Evolutionary conservation across 2,113 vertebrate species (phyloP).

Genomic region (Lucifuga dentata): DNA sequence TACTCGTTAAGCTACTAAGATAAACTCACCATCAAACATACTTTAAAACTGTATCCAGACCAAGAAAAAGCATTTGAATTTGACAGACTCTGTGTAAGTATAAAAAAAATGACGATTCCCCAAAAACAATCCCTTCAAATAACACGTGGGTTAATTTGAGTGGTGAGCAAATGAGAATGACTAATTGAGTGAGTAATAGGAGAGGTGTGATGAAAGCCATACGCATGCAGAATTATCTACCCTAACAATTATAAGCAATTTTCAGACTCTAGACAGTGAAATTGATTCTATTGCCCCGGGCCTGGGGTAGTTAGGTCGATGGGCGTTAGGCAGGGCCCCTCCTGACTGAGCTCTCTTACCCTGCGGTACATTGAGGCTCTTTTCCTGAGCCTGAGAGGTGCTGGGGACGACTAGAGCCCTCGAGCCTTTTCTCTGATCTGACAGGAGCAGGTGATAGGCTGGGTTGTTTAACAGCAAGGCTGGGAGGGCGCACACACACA

Average conservation of each 20-base stretch:
- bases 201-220: conserved; percentile 28
- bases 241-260: neutral
- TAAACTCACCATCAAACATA: no score
- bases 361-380: conserved; percentile 85
- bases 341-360: conserved; percentile 80
- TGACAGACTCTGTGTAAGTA: neutral
- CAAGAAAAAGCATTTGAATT: neutral
- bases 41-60: no score
- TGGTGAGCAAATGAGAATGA: conserved; percentile 38
- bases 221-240: conserved; percentile 50
- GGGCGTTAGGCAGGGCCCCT: neutral
- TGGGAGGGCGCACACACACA: conserved; percentile 72
- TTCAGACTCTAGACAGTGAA: neutral
- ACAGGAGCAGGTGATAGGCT: conserved; percentile 92
- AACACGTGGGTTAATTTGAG: conserved; percentile 13
- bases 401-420: conserved; percentile 76
- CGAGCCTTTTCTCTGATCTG: conserved; percentile 87
- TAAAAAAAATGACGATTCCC: conserved; percentile 13
- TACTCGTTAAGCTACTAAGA: no score
- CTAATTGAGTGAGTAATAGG: conserved; percentile 28
- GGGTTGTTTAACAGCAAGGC: conserved; percentile 96
- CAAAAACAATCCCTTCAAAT: conserved; percentile 47
- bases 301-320: neutral
- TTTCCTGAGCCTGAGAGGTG: conserved; percentile 80
- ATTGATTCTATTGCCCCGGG: neutral